A percentile compares a stretch with the other conserved stretches of the same genome.
These are phyloP conservation scores for Ylistrum balloti DNA, from an alignment of 1,140 invertebrate species.

Conservation along the genomic window DNA sequence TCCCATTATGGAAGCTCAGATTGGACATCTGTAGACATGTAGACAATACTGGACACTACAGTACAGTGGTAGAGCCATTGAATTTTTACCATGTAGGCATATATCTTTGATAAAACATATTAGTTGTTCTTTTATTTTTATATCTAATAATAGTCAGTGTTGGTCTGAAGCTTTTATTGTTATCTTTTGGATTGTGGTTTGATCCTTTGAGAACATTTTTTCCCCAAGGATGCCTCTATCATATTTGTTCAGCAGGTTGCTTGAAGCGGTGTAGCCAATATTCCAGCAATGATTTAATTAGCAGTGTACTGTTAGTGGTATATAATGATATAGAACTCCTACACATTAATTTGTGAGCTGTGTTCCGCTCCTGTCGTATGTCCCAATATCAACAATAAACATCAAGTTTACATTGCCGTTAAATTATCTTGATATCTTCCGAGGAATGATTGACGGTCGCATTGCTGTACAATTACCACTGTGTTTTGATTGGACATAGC, in stretches of 20 bases:
- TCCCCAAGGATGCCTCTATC: background rate
- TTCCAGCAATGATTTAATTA: constrained; percentile 26
- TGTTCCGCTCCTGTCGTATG: background rate
- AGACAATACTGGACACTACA: no score
- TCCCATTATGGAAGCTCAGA: background rate
- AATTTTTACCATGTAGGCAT: background rate
- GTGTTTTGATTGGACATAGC: background rate
- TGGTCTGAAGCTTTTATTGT: background rate
- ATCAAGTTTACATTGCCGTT: background rate
- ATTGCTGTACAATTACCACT: background rate
- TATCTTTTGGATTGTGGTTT: background rate
- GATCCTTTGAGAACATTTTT: background rate
- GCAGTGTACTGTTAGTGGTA: background rate
- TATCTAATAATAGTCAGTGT: background rate
- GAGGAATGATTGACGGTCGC: background rate
- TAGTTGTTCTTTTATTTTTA: background rate
- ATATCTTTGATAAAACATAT: background rate
- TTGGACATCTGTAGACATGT: background rate
- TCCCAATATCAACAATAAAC: background rate
- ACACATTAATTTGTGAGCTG: background rate
- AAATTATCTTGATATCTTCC: background rate
- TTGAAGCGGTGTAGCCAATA: background rate
- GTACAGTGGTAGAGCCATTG: background rate
- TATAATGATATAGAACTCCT: background rate
- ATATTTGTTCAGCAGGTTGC: background rate